Evolutionary conservation across 2,888 invertebrate genomes (phyloP).

Genomic region (Acanthosepion lycidas): DNA sequence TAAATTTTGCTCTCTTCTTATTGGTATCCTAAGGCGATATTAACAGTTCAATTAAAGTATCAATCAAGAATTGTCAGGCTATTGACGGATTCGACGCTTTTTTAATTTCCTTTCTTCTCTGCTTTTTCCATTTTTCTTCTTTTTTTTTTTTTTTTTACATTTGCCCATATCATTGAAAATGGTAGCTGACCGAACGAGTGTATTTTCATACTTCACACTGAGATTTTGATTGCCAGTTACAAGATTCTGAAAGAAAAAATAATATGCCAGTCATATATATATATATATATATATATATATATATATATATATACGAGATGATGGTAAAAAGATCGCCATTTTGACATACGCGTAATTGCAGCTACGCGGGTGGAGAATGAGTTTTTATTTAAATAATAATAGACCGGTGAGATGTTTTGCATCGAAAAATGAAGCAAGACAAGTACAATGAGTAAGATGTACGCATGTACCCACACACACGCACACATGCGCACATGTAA

Average conservation of each 20-base stretch:
- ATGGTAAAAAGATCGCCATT: neutral
- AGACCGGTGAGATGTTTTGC: neutral
- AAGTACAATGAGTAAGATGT: neutral
- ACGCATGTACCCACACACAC: neutral
- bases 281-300: too few species aligned
- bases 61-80: neutral
- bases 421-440: neutral
- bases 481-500: neutral
- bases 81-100: neutral
- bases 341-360: neutral
- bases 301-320: too few species aligned
- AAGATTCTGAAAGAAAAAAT: neutral
- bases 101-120: neutral
- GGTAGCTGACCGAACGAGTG: neutral
- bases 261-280: neutral
- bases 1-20: neutral
- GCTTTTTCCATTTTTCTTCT: too few species aligned
- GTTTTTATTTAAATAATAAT: neutral
- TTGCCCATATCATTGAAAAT: neutral
- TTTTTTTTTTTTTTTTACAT: neutral
- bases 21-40: neutral
- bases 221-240: neutral
- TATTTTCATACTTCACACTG: neutral
- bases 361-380: neutral
- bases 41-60: neutral